Evolutionary conservation across 2,888 invertebrate genomes (phyloP), one percentile per base, ranked within the genome.

Genomic region (Vandiemenella viatica): DNA sequence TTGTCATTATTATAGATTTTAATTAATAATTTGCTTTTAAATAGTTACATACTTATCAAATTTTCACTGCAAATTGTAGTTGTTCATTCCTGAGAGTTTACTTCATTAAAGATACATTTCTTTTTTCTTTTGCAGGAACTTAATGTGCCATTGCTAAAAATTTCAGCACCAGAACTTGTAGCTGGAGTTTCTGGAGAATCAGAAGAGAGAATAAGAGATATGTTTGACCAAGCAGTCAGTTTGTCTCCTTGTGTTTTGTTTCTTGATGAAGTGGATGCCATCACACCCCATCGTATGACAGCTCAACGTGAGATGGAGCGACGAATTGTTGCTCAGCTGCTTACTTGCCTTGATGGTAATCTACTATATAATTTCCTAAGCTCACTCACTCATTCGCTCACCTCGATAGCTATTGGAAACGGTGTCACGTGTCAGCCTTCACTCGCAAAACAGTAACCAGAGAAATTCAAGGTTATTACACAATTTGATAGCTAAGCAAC

Each of bases 251-350:
- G 89, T 63, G 77, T 96, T 13, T 67, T 96, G 37, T 93, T 96
- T 62, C 82, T 98, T 54, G 97, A 98, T 68, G 95, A 97, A 70
- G 88, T 98, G 52, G 97, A 98, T 71, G 82, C 91, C n/a, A 84
- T 98, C 42, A 88, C 91, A 23, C 87, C 86, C 5, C 89, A 91
- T 63, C 73, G 93, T 61, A 82, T 90, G 49, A 82, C 82, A 59
- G 91, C 91, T 3, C 87, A 89, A 59, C 84, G 87, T 63, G 95
- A 93, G 61, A 97, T 97, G 96, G 95, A 97, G 63, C 77, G 87
- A 53, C 71, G 97, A 53, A 90, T 98, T 66, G 95, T 97, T 6
- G 82, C 95, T 0, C 96, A 97, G 66, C 67, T 98, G 48, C 69
- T 93, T 26, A 79, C 84, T 13, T 90, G 90, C 59, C 71, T 98